A percentile compares a stretch with the other conserved stretches of the same genome.
These are phyloP conservation scores for Naja naja DNA, from an alignment of 2,113 vertebrate species.

Conservation along the genomic window DNA sequence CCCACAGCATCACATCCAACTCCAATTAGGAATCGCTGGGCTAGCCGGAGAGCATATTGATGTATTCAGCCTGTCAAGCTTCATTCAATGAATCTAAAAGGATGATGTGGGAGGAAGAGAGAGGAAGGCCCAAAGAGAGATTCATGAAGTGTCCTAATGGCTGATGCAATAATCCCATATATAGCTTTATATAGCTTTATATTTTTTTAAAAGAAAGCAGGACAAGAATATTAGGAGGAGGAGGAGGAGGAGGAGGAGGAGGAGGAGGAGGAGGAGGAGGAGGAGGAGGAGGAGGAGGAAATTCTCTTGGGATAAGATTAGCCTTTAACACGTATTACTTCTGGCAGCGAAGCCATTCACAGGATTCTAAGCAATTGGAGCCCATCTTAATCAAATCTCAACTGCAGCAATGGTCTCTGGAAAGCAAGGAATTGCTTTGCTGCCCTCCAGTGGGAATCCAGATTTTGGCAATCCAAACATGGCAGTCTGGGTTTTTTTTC, in stretches of 20 bases:
- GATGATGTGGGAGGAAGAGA: not conserved
- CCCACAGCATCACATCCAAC: conserved; percentile 13
- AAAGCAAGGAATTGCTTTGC: not conserved
- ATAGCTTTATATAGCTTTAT: not conserved
- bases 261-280: too few relatives aligned
- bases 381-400: not conserved
- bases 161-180: not conserved
- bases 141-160: not conserved
- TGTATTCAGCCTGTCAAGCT: conserved; percentile 18
- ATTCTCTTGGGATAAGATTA: not conserved
- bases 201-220: not conserved
- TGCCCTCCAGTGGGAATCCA: not conserved
- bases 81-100: conserved; percentile 2
- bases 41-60: not conserved
- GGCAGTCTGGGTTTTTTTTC: not conserved
- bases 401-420: not conserved
- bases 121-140: not conserved
- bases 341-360: not conserved
- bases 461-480: not conserved
- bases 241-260: not conserved
- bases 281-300: not conserved
- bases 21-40: not conserved
- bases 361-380: not conserved
- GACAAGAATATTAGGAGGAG: not conserved
- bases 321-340: not conserved